Conservation (phyloP, 2,888 invertebrate species). For the Tetramorium bicarinatum region DNA sequence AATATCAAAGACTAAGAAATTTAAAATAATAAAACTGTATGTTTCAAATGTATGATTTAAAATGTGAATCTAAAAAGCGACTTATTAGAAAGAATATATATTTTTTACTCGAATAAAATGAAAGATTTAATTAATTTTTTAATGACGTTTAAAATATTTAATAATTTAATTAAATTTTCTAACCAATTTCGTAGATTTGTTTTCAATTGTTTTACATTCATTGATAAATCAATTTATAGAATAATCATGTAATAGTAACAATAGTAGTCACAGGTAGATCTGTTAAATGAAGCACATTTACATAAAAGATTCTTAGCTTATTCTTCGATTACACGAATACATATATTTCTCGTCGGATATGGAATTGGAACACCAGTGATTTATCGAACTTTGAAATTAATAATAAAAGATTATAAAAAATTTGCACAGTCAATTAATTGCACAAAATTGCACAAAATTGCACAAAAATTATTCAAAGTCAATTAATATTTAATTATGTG, state of each 20-base stretch:
- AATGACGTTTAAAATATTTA: not conserved
- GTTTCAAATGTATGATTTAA: not conserved
- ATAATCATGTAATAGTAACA: not conserved
- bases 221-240: not conserved
- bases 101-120: not conserved
- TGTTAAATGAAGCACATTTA: not conserved
- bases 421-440: too few species aligned
- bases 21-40: not conserved
- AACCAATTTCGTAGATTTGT: not conserved
- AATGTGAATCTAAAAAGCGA: not conserved
- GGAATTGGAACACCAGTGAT: not conserved
- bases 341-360: not conserved
- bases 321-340: conserved; percentile 19
- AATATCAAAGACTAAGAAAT: not conserved
- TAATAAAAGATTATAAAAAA: conserved; percentile 12
- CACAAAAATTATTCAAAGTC: not conserved
- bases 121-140: not conserved
- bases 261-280: not conserved
- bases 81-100: not conserved
- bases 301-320: conserved; percentile 16
- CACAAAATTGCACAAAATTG: too few species aligned
- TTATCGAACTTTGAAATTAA: conserved; percentile 28
- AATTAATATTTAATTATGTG: conserved; percentile 12
- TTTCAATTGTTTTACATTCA: not conserved
- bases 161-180: not conserved